Percentiles rank a stretch among this genome's conserved stretches.
Evolutionary conservation across 2,797 vertebrate species (phyloP).

Genomic region (Lophius americanus): DNA sequence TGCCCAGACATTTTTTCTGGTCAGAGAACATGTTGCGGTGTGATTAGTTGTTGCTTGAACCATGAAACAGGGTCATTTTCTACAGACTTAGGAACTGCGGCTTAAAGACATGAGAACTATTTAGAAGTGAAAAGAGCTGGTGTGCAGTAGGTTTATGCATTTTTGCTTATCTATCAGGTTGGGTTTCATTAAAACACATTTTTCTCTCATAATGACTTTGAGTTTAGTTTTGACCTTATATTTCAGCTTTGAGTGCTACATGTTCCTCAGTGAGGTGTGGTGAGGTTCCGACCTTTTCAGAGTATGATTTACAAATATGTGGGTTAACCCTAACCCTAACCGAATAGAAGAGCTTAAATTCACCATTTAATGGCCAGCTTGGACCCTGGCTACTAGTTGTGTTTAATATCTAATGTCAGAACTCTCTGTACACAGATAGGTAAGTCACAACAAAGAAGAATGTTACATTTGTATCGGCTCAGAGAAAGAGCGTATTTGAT

Average conservation of each 20-base stretch:
- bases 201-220: not conserved
- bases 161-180: conserved; percentile 4
- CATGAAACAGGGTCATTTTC: conserved; percentile 60
- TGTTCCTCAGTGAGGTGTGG: not conserved
- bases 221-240: conserved; percentile 1
- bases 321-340: too few relatives aligned
- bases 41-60: conserved; percentile 62
- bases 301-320: too few relatives aligned
- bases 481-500: too few relatives aligned
- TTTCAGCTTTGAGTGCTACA: not conserved
- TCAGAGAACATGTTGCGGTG: conserved; percentile 61
- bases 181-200: conserved; percentile 7
- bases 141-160: conserved; percentile 11
- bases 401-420: too few relatives aligned
- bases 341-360: too few relatives aligned
- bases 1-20: conserved; percentile 60
- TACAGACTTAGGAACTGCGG: conserved; percentile 27
- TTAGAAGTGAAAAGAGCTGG: conserved; percentile 21
- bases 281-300: too few relatives aligned
- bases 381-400: too few relatives aligned
- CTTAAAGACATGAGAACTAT: conserved; percentile 43
- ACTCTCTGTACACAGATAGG: too few relatives aligned
- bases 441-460: too few relatives aligned
- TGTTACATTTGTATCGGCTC: too few relatives aligned
- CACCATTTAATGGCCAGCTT: too few relatives aligned